Conservation (phyloP, 2,797 vertebrate species). For the Rhodeus uyekii region DNA sequence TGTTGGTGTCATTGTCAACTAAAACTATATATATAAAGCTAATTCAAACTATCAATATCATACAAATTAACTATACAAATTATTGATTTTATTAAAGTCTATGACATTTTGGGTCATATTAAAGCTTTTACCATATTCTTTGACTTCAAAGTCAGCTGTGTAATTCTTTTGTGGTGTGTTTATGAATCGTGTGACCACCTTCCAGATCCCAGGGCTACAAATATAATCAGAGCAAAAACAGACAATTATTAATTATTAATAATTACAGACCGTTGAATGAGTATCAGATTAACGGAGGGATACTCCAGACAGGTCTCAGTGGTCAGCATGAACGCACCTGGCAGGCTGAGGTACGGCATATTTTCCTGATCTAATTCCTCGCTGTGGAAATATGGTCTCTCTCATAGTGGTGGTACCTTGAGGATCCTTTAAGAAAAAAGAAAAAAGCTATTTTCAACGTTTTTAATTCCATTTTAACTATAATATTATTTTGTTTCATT, state of each 20-base stretch:
- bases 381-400: constrained; percentile 56
- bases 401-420: constrained; percentile 61
- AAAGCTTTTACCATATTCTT: constrained; percentile 82
- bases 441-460: background rate
- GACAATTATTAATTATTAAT: too few species aligned
- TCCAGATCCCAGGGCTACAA: constrained; percentile 81
- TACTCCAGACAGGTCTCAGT: background rate
- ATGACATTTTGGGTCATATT: too few species aligned
- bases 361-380: constrained; percentile 62
- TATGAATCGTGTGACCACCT: constrained; percentile 73
- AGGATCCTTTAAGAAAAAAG: constrained; percentile 64
- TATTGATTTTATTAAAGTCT: too few species aligned
- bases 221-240: background rate
- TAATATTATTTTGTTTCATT: background rate
- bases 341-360: constrained; percentile 65
- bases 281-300: too few species aligned
- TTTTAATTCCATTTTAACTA: background rate
- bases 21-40: background rate
- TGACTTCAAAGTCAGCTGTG: constrained; percentile 84
- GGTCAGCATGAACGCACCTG: constrained; percentile 61
- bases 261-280: background rate
- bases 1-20: background rate
- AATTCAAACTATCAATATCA: background rate
- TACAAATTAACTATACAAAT: too few species aligned
- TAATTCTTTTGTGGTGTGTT: constrained; percentile 75